Base-by-base conservation (phyloP, 92 coral and sea anemone species). In the Palythoa caribaeorum region DNA sequence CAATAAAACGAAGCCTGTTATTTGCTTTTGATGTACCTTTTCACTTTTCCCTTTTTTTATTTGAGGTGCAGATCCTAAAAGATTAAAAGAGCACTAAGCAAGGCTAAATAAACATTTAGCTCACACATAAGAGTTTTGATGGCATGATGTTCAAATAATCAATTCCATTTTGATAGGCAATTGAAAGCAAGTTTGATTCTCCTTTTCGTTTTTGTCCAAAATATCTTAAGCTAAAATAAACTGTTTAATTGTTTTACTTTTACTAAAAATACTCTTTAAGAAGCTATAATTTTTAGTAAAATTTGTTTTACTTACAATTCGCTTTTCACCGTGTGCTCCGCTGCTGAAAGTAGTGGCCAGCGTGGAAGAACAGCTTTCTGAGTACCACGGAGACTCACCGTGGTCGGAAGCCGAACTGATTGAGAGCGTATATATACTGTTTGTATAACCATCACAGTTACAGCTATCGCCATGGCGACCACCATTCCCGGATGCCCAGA, bases 401-500 rank as follows among this genome's bases (percentile, higher is more conserved):
- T 95, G 98, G 85, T 97, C 99, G 15, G 99, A 94, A 17, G 98
- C 98, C 47, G 98, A 97, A 59, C 99, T 97, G 91, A 97, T 97
- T 4, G 99, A 97, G 90, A 97, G 92, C 17, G 99, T 97, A 88
- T 95, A 97, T 35, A 97, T 94, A 73, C 99, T 97, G 90, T 97
- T 93, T 47, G 99, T 97, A 79, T 97, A 97, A 10, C 99, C 99
- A 85, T 97, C 99, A 73, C 99, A 97, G 84, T 97, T 97, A 90
- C 99, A 97, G 86, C 96, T 97, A 87, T 97, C 99, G 80, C 89
- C 95, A 80, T 93, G 96, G 72, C 98, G 97, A 76, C 99, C 99
- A 48, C 99, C 99, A 80, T 97, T 97, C 35, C 99, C 99, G 20
- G 98, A 95, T 68, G 99, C 99, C 99, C 99, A 97, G 68, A 97